Conservation (phyloP, 2,797 vertebrate species). For the Gadopsis bispinosus region DNA sequence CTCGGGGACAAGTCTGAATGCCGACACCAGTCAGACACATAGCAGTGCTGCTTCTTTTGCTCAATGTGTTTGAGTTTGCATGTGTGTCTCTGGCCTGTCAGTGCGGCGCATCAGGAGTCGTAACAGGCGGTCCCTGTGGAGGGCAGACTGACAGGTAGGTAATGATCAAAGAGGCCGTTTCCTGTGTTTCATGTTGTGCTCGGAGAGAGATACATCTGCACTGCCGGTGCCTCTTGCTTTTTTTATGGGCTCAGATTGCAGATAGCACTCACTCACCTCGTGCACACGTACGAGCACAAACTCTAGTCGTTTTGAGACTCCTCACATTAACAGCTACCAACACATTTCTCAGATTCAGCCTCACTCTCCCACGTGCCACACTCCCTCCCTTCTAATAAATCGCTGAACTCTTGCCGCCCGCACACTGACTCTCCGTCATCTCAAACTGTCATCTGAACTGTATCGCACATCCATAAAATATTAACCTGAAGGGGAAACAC, state of each 20-base stretch:
- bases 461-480: slow-evolving; percentile 76
- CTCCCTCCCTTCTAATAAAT: slow-evolving; percentile 65
- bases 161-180: slow-evolving; percentile 89
- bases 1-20: slow-evolving; percentile 71
- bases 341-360: slow-evolving; percentile 61
- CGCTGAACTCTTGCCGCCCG: slow-evolving; percentile 63
- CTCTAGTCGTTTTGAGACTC: slow-evolving; percentile 62
- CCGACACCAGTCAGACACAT: slow-evolving; percentile 64
- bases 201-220: slow-evolving; percentile 79
- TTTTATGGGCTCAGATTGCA: slow-evolving; percentile 76
- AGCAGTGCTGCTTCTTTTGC: slow-evolving; percentile 32
- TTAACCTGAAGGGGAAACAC: slow-evolving; percentile 71
- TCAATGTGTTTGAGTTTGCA: slow-evolving; percentile 68
- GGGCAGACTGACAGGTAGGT: slow-evolving; percentile 84
- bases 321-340: slow-evolving; percentile 71
- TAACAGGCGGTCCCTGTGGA: slow-evolving; percentile 80
- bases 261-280: slow-evolving; percentile 54
- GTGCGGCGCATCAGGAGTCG: slow-evolving; percentile 80
- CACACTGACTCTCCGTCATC: slow-evolving; percentile 65
- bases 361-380: slow-evolving; percentile 29
- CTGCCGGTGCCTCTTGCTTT: slow-evolving; percentile 78
- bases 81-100: slow-evolving; percentile 81
- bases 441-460: slow-evolving; percentile 73
- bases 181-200: slow-evolving; percentile 82
- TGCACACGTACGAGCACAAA: slow-evolving; percentile 44